Base-by-base conservation (phyloP, 2,888 invertebrate genomes). In the Eupsilia transversa region DNA sequence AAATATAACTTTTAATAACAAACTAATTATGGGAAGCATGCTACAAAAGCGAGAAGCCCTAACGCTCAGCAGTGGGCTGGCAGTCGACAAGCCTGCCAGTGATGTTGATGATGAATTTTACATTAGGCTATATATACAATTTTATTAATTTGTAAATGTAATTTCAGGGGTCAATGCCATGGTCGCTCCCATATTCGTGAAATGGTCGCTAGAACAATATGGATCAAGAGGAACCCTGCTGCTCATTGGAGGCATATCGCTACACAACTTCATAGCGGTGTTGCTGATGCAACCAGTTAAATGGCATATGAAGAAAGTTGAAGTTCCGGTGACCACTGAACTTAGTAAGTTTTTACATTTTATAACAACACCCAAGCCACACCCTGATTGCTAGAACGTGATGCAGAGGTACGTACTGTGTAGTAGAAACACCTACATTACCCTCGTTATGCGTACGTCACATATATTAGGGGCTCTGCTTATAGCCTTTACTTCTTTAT, bases 251-350 rank as follows among this genome's bases (percentile, higher is more conserved):
- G 82, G 78, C 2, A 0, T 82, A 20, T 72, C 82, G 0, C 10
- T 82, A 1, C 68, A 82, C 14, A 85, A 82, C n/a, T 77, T 82
- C 0, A 23, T 82, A 1, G 85, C 82, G 20, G 82, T 70, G 12
- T 63, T 77, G 14, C 27, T 85, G 20, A 82, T 82, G 85, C 82
- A 82, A 38, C 82, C 82, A 35, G 85, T 85, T 3, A 9, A 27
- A 30, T 85, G 82, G 82, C 82, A 82, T 20, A 72, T 82, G 78
- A 82, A 72, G 52, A 82, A 72, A 67, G 23, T 82, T 33, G 78
- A 82, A 41, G 33, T 85, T 5, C 20, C n/a, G 0, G 72, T 52
- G 30, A n/a, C n/a, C 0, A 35, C 69, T 0, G 82, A 82, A 33
- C 59, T 67, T 14, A 67, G 82, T 46, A 46, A n/a, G n/a, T n/a